Conservation (phyloP, 1,140 invertebrate species). For the Neodiprion pinetum region DNA sequence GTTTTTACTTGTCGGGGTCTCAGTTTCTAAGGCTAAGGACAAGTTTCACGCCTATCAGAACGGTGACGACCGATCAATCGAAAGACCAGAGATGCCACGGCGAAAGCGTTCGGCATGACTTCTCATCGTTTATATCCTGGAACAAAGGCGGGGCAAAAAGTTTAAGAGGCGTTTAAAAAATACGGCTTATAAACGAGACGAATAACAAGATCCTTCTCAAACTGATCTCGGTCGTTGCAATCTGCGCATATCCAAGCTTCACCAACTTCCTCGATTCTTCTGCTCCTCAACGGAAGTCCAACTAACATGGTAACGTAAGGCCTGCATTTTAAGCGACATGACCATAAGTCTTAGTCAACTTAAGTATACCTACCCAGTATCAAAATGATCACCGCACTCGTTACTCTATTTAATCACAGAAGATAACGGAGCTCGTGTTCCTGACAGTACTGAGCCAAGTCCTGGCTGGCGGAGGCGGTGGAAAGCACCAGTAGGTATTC, state of each 20-base stretch:
- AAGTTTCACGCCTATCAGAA: no score
- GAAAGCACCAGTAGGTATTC: conserved; percentile 22
- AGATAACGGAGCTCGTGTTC: background rate
- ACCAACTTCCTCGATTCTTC: no score
- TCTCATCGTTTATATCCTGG: background rate
- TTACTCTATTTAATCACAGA: background rate
- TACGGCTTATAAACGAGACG: conserved; percentile 34
- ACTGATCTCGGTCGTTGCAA: conserved; percentile 10
- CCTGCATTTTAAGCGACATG: no score
- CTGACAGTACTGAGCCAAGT: background rate
- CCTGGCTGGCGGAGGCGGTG: conserved; percentile 7
- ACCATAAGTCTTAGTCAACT: no score
- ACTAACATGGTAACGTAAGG: background rate
- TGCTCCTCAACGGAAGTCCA: background rate
- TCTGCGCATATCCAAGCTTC: background rate
- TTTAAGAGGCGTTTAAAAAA: conserved; percentile 28
- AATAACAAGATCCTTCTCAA: conserved; percentile 30
- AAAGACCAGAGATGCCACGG: background rate
- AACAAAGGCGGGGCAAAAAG: background rate
- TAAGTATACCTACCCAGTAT: no score
- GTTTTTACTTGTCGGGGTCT: no score
- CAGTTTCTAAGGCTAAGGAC: no score
- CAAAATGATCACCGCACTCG: background rate
- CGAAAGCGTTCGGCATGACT: conserved; percentile 6
- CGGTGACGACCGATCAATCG: no score